These are phyloP conservation scores for Trichogramma pretiosum DNA, from an alignment of 1,140 invertebrate species.

Conservation along the genomic window DNA sequence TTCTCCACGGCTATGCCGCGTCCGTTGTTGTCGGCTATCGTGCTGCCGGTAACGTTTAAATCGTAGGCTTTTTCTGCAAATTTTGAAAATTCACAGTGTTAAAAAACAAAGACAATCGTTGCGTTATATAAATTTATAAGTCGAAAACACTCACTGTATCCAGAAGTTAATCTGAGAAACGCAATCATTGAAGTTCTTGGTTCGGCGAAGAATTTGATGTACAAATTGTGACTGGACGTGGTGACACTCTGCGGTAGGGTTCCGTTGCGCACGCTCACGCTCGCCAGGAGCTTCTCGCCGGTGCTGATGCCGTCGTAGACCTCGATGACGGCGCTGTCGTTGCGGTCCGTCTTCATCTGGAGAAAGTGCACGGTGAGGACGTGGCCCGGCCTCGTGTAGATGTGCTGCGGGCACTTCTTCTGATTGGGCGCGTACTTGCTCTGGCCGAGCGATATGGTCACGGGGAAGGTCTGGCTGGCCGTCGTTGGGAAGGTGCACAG, in stretches of 20 bases:
- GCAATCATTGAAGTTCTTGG: conserved; percentile 59
- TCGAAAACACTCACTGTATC: conserved; percentile 47
- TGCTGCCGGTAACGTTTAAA: conserved; percentile 75
- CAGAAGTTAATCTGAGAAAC: conserved; percentile 67
- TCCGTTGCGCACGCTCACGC: conserved; percentile 62
- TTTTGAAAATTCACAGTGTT: no score
- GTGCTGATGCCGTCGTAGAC: conserved; percentile 68
- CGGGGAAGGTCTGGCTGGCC: conserved; percentile 72
- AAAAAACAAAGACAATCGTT: no score
- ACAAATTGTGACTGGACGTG: conserved; percentile 66
- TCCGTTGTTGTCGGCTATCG: conserved; percentile 82
- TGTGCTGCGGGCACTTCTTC: conserved; percentile 59
- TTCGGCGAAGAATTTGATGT: conserved; percentile 64
- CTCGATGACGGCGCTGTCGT: conserved; percentile 63
- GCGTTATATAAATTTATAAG: no score
- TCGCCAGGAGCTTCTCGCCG: conserved; percentile 59
- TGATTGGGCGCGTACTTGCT: conserved; percentile 55
- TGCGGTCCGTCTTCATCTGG: conserved; percentile 62
- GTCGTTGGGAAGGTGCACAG: conserved; percentile 76
- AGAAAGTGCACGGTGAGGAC: conserved; percentile 76
- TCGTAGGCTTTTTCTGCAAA: conserved; percentile 70
- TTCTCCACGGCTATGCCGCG: conserved; percentile 83
- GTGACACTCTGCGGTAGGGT: conserved; percentile 79
- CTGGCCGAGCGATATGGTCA: conserved; percentile 68
- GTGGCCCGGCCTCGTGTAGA: conserved; percentile 66